These are phyloP conservation scores for Xyrichtys novacula DNA, from an alignment of 2,797 vertebrate genomes.

Conservation along the genomic window DNA sequence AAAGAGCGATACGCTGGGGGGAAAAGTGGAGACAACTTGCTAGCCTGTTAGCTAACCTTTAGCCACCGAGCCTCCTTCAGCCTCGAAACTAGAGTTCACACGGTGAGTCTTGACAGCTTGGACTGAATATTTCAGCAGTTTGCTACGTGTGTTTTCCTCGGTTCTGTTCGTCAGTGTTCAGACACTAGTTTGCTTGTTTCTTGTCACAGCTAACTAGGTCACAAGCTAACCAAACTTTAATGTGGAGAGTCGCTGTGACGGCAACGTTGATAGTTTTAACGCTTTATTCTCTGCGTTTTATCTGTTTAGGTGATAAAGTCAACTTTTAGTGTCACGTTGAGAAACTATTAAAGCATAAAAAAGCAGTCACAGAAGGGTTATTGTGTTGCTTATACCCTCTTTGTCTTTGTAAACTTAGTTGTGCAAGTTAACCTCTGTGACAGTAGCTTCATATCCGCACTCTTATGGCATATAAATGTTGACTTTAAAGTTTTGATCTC, in stretches of 20 bases:
- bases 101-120: conserved; percentile 68
- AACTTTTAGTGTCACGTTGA: background rate
- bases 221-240: conserved; percentile 67
- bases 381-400: background rate
- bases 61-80: conserved; percentile 60
- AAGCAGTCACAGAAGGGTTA: background rate
- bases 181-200: conserved; percentile 16
- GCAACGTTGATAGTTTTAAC: conserved; percentile 35
- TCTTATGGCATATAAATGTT: conserved; percentile 23
- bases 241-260: conserved; percentile 8
- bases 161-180: background rate
- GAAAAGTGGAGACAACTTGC: conserved; percentile 66
- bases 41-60: conserved; percentile 75
- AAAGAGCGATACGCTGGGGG: conserved; percentile 17
- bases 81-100: conserved; percentile 39
- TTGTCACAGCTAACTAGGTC: conserved; percentile 70
- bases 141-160: conserved; percentile 25
- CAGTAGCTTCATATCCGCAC: conserved; percentile 2
- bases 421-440: background rate
- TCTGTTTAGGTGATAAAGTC: conserved; percentile 3
- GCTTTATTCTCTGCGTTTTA: background rate
- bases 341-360: background rate
- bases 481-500: conserved; percentile 10
- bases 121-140: conserved; percentile 21
- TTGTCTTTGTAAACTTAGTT: background rate